Percentiles rank a stretch among this genome's conserved stretches.
These are phyloP conservation scores for Aplysina aerophoba DNA, from an alignment of 37 sponge, comb jelly and placozoan genomes.

Conservation along the genomic window DNA sequence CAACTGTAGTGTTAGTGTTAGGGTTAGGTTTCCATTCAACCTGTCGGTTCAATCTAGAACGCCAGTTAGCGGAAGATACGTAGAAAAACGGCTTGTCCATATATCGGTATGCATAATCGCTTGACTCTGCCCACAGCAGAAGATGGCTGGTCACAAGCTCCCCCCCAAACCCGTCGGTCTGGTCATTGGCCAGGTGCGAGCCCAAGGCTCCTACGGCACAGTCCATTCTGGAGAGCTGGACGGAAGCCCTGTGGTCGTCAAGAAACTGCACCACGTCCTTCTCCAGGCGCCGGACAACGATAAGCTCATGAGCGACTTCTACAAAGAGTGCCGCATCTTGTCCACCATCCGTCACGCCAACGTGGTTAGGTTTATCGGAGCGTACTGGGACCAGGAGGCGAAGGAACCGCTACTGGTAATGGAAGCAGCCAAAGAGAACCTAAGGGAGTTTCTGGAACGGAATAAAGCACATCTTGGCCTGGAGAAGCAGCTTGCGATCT, in stretches of 20 bases:
- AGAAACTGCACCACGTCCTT: not conserved
- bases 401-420: conserved; percentile 10
- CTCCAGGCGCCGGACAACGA: not conserved
- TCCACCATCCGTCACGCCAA: not conserved
- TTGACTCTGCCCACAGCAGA: too few species aligned
- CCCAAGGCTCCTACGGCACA: conserved; percentile 11
- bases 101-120: too few species aligned
- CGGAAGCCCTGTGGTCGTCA: conserved; percentile 17
- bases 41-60: too few species aligned
- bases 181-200: not conserved
- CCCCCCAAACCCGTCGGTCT: too few species aligned
- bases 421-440: conserved; percentile 14
- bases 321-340: not conserved
- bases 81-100: too few species aligned
- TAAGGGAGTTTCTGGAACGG: not conserved
- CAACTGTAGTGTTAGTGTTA: too few species aligned
- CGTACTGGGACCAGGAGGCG: conserved; percentile 1
- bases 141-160: too few species aligned
- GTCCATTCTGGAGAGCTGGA: not conserved
- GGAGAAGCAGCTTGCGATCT: not conserved
- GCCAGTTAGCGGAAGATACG: too few species aligned
- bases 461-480: not conserved
- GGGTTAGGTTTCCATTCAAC: too few species aligned
- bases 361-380: not conserved
- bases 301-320: not conserved